Conservation (phyloP, 2,888 invertebrate genomes). For the Salpingus planirostris region DNA sequence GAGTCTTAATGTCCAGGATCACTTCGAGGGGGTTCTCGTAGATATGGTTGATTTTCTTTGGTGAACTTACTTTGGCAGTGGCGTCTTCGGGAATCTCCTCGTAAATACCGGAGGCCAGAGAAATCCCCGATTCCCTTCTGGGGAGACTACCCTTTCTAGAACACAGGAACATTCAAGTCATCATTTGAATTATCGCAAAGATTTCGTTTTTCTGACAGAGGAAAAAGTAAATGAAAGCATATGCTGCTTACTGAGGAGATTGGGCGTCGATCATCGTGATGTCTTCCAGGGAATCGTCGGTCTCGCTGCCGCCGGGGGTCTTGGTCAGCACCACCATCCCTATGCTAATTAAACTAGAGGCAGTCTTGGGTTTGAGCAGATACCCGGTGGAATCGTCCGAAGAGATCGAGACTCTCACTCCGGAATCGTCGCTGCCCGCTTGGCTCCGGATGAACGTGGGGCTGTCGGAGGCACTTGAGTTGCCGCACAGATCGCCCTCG, state of each 20-base stretch:
- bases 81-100: conserved; percentile 53
- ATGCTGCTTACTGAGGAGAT: no score
- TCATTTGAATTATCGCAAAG: no score
- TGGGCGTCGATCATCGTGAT: conserved; percentile 18
- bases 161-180: no score
- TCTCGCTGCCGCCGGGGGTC: conserved; percentile 41
- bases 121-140: conserved; percentile 50
- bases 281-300: conserved; percentile 37
- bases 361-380: conserved; percentile 34
- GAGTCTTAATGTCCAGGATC: conserved; percentile 26
- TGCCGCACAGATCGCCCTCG: conserved; percentile 42
- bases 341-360: conserved; percentile 34
- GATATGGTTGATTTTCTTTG: conserved; percentile 24
- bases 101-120: conserved; percentile 58
- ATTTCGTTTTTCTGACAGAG: no score
- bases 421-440: conserved; percentile 36
- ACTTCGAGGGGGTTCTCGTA: conserved; percentile 42
- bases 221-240: no score
- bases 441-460: conserved; percentile 33
- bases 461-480: conserved; percentile 26
- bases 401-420: conserved; percentile 34
- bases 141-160: conserved; percentile 22
- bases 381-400: conserved; percentile 35
- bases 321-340: conserved; percentile 35
- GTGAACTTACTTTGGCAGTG: conserved; percentile 7